phyloP scores from a whole-genome alignment of 2,113 vertebrate genomes.

The Xyliphius kryptos region DNA sequence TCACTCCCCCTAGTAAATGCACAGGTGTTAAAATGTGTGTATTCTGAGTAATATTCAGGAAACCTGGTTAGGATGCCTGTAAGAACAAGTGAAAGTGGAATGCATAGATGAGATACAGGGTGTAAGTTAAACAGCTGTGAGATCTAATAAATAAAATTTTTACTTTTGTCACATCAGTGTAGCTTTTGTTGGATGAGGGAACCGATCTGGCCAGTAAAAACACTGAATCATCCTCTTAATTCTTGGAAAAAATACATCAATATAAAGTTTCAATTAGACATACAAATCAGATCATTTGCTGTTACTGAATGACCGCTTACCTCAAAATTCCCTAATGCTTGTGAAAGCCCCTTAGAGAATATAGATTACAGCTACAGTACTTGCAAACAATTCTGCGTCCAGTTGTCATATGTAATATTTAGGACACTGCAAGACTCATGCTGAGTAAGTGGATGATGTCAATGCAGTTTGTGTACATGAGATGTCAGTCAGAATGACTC shows the following conservation, averaged over 20 bases:
- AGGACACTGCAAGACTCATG: conserved; percentile 6
- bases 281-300: too few relatives aligned
- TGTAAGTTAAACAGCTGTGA: conserved; percentile 21
- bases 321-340: too few relatives aligned
- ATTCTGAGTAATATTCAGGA: too few relatives aligned
- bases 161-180: background rate
- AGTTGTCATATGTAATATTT: conserved; percentile 11
- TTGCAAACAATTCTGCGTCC: conserved; percentile 8
- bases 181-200: background rate
- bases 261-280: too few relatives aligned
- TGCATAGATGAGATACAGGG: conserved; percentile 7
- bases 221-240: too few relatives aligned
- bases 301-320: too few relatives aligned
- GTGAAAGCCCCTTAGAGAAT: too few relatives aligned
- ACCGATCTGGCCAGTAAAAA: background rate
- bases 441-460: conserved; percentile 17
- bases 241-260: too few relatives aligned
- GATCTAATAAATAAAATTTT: conserved; percentile 1
- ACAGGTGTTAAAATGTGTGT: too few relatives aligned
- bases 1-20: too few relatives aligned
- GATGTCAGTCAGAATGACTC: background rate
- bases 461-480: conserved; percentile 8
- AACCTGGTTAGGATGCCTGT: conserved; percentile 15
- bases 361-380: conserved; percentile 11
- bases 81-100: conserved; percentile 11